These are phyloP conservation scores for Psammodynastes pulverulentus DNA, from an alignment of 2,113 vertebrate genomes.

Conservation along the genomic window DNA sequence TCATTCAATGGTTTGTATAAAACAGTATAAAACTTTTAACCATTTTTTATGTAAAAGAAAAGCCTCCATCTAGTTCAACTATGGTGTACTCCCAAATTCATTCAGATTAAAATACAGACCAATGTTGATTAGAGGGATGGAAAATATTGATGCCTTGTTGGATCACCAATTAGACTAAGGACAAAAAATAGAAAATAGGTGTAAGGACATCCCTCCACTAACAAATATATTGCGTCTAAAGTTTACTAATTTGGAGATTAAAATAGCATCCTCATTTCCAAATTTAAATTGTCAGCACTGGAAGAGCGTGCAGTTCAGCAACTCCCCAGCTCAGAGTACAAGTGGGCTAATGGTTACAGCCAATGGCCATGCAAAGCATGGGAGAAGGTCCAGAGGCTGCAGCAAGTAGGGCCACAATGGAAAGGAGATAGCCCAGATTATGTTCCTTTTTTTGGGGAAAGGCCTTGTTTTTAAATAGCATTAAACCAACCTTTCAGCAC, in stretches of 20 bases:
- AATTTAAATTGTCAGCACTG: neutral
- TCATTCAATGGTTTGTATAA: neutral
- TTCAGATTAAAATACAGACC: neutral
- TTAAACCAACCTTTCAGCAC: neutral
- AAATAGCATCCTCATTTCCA: neutral
- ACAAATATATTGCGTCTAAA: neutral
- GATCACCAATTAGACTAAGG: neutral
- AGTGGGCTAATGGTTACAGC: neutral
- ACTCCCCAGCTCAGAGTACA: neutral
- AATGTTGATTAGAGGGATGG: neutral
- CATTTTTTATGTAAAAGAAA: neutral
- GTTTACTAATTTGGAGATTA: neutral
- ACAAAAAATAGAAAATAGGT: neutral
- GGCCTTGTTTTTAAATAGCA: neutral
- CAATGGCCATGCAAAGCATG: neutral
- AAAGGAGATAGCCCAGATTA: neutral
- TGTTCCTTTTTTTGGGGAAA: neutral
- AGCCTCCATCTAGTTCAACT: neutral
- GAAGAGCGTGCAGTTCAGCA: neutral
- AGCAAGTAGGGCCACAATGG: neutral
- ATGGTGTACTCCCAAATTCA: neutral
- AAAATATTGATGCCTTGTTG: neutral
- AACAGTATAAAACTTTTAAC: too few species aligned
- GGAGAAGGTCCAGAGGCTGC: neutral
- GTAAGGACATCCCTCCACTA: neutral